Percentiles rank a stretch among this genome's conserved stretches.
Conservation (phyloP, 2,888 invertebrate genomes). For the Drosophila percnosoma region DNA sequence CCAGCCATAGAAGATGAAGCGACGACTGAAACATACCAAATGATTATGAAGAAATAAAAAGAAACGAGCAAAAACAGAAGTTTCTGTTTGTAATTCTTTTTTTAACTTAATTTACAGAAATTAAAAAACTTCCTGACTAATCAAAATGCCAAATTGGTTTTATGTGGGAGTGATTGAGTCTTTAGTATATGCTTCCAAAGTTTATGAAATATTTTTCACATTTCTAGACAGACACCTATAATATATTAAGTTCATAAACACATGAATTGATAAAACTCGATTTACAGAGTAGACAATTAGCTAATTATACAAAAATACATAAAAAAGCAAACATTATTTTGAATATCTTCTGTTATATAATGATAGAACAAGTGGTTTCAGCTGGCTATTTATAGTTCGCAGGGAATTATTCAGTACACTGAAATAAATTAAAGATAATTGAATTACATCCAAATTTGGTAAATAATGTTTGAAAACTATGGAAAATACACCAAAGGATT, state of each 20-base stretch:
- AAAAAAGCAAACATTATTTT: not conserved
- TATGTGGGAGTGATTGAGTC: not conserved
- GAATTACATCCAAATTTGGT: not conserved
- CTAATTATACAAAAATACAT: not conserved
- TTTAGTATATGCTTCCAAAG: not conserved
- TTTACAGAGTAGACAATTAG: not conserved
- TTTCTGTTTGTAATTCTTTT: not conserved
- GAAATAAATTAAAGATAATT: not conserved
- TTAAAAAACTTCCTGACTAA: not conserved
- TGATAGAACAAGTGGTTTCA: not conserved
- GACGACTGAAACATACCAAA: conserved; percentile 18
- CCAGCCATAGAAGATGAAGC: conserved; percentile 27
- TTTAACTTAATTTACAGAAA: not conserved
- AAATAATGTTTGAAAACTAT: not conserved
- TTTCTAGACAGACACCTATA: not conserved
- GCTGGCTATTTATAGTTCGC: not conserved
- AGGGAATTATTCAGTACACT: not conserved
- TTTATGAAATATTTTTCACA: not conserved
- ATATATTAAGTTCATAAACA: not conserved
- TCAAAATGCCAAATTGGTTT: not conserved
- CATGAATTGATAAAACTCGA: not conserved
- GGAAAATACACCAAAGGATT: not conserved
- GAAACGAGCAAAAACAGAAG: not conserved
- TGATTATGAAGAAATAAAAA: conserved; percentile 12
- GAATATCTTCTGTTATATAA: not conserved